These are phyloP conservation scores for Meiosimyza decipiens DNA, from an alignment of 2,888 invertebrate species.

Conservation along the genomic window DNA sequence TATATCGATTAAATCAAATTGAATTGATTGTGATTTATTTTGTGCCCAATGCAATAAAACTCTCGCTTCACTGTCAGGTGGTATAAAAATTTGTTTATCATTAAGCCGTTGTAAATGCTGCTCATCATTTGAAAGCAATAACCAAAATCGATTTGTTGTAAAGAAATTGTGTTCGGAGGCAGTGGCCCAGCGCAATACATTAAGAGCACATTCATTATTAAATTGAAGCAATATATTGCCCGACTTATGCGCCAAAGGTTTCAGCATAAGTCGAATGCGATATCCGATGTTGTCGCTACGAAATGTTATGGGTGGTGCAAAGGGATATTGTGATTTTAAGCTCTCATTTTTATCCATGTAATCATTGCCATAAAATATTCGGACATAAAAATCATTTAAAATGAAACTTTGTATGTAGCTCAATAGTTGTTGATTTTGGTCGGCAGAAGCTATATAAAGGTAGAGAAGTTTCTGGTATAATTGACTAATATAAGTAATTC, in stretches of 20 bases:
- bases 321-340: constrained; percentile 20
- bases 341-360: constrained; percentile 43
- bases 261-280: constrained; percentile 51
- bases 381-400: constrained; percentile 51
- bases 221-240: constrained; percentile 58
- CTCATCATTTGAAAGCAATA: constrained; percentile 49
- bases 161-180: constrained; percentile 59
- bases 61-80: constrained; percentile 59
- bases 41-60: constrained; percentile 45
- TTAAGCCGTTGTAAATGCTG: constrained; percentile 47
- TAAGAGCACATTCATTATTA: constrained; percentile 52
- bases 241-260: constrained; percentile 52
- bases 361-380: constrained; percentile 50
- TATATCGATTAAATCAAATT: constrained; percentile 53
- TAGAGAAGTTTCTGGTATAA: background rate
- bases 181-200: constrained; percentile 56
- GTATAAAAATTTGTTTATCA: constrained; percentile 54
- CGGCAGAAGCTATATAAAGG: constrained; percentile 38
- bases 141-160: constrained; percentile 62
- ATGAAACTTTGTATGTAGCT: constrained; percentile 48
- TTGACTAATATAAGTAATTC: too few species aligned
- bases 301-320: constrained; percentile 54
- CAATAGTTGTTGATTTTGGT: constrained; percentile 37
- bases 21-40: background rate
- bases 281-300: constrained; percentile 44